Base-by-base conservation (phyloP, 2,888 invertebrate species). In the Biston stratarius region DNA sequence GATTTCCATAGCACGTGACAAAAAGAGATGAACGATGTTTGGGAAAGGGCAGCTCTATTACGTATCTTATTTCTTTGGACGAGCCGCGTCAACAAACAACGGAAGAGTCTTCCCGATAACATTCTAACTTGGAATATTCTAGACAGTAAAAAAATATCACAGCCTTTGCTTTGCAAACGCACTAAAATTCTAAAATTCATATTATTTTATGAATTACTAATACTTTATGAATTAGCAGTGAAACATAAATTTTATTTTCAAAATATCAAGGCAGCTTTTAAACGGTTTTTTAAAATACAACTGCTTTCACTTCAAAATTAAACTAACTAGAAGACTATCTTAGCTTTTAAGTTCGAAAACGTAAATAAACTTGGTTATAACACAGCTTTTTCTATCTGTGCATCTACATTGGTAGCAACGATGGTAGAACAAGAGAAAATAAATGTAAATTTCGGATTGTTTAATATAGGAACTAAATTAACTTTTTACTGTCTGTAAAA, bases 71-170 rank as follows among this genome's bases (percentile, higher is more conserved):
- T 24, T 24, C 24, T 24, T 24, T 59, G 15, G 48, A 40, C 14
- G 33, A 59, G 33, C 52, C 42, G 48, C 49, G 60, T 61, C 61
- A 61, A 61, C 65, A 61, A 55, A 56, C 49, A 49, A 51, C 51
- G 33, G 14, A 5, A 24, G 44, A 45, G 45, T 45, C 11, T 58
- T 58, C 36, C 15, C 12, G 33, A 48, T 49, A 60, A 42, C 42
- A 47, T 58, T 48, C 47, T 34, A 34, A 10, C 11, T 6, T 0
- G 10, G 6, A 24, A 24, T 14, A 14, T 47, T 47, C 47, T 14
- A 5, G 3, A 9, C 47, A 53, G 47, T 33, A 24, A 52, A 38
- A 1, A 24, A 24, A 24, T 2, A 24, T 24, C 24, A 38, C 38
- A 5, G 1, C 0, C 0, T 6, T 38, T 38, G 52, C 38, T 42